Evolutionary conservation across 2,888 invertebrate genomes (phyloP).

Genomic region (Ashinkailepas kermadecensis): DNA sequence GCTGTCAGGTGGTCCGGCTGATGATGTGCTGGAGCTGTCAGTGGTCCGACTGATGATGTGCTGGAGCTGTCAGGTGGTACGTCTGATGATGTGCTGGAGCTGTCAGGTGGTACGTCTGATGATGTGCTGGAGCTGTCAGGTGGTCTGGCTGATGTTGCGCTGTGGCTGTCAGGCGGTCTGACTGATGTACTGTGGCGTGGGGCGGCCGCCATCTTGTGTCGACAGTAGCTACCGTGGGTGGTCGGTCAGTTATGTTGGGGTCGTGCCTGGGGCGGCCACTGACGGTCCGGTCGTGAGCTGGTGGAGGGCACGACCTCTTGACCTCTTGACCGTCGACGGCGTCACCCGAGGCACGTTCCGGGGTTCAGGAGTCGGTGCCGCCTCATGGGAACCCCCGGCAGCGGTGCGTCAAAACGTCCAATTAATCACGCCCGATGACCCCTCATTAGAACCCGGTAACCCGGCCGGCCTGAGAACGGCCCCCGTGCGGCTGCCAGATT

Average conservation of each 20-base stretch:
- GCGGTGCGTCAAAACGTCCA: background rate
- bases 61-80: too few relatives aligned
- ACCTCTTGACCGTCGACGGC: background rate
- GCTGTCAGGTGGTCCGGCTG: too few relatives aligned
- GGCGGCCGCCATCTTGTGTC: background rate
- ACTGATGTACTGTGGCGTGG: too few relatives aligned
- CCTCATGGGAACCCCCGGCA: slow-evolving; percentile 1
- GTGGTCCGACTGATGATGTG: too few relatives aligned
- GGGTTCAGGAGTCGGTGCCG: background rate
- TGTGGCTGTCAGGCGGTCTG: too few relatives aligned
- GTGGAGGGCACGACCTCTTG: background rate
- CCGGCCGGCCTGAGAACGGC: slow-evolving; percentile 8
- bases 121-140: too few relatives aligned
- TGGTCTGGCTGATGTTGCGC: too few relatives aligned
- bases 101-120: too few relatives aligned
- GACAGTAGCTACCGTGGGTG: background rate
- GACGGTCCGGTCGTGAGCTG: background rate
- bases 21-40: too few relatives aligned
- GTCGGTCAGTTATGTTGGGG: background rate
- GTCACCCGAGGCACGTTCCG: too few relatives aligned
- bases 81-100: too few relatives aligned
- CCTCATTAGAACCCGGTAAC: slow-evolving; percentile 13
- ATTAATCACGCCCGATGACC: slow-evolving; percentile 16
- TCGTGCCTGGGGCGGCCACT: background rate
- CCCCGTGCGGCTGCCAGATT: background rate